Conservation (phyloP, 2,888 invertebrate species). For the Oscheius sp. region DNA sequence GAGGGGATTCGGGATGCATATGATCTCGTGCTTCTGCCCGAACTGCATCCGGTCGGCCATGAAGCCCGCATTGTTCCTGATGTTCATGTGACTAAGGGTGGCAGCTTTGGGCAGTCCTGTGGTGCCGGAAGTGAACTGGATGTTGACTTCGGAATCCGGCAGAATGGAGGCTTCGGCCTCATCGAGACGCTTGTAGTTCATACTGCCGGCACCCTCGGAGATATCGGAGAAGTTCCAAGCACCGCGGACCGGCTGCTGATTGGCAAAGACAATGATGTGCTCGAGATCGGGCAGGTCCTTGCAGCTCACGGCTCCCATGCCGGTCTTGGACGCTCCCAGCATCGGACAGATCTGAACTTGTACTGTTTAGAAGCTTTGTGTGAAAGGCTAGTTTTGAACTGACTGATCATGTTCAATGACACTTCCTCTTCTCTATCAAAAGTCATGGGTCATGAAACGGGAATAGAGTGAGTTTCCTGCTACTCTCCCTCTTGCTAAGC, state of each 20-base stretch:
- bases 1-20: not conserved
- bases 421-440: too few relatives aligned
- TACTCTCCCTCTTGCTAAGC: too few relatives aligned
- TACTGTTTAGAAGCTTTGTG: not conserved
- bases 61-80: conserved; percentile 83
- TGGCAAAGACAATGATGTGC: conserved; percentile 23
- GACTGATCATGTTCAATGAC: too few relatives aligned
- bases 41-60: conserved; percentile 77
- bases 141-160: conserved; percentile 82
- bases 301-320: not conserved
- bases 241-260: conserved; percentile 6
- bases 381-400: too few relatives aligned
- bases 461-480: too few relatives aligned
- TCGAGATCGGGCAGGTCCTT: conserved; percentile 21
- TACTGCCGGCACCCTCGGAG: conserved; percentile 72
- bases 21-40: not conserved
- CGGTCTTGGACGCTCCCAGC: not conserved
- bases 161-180: conserved; percentile 78
- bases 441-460: too few relatives aligned
- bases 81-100: conserved; percentile 79
- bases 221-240: conserved; percentile 75
- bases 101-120: conserved; percentile 82
- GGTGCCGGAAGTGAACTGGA: conserved; percentile 75
- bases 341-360: not conserved
- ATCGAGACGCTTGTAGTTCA: conserved; percentile 69